A percentile compares a stretch with the other conserved stretches of the same genome.
Evolutionary conservation across 2,797 vertebrate species (phyloP).

Genomic region (Glossophaga mutica): DNA sequence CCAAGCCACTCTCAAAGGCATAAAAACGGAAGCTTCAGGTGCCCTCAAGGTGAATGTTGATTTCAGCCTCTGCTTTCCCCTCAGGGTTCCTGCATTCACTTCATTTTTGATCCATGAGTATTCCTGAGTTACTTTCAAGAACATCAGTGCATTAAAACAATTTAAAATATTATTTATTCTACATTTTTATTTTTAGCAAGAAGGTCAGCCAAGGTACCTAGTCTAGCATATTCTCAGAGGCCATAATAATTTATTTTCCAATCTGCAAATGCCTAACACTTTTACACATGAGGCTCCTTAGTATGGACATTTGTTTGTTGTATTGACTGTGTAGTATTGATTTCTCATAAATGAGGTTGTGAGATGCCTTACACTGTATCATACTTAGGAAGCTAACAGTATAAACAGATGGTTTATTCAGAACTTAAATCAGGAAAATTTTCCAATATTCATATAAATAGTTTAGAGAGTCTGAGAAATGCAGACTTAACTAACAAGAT

Average conservation of each 20-base stretch:
- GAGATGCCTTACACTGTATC: neutral
- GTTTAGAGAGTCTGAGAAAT: slow-evolving; percentile 2
- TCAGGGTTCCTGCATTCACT: neutral
- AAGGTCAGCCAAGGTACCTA: neutral
- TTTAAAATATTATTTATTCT: neutral
- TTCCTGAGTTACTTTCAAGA: neutral
- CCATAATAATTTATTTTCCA: neutral
- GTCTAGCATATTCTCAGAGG: neutral
- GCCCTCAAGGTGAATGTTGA: neutral
- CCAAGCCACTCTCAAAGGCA: neutral
- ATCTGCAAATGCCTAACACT: neutral
- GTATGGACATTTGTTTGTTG: neutral
- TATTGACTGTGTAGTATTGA: neutral
- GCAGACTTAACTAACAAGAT: neutral
- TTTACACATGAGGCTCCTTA: neutral
- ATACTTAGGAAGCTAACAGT: neutral
- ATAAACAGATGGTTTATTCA: slow-evolving; percentile 21
- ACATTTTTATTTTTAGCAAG: slow-evolving; percentile 11
- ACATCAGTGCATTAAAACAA: neutral
- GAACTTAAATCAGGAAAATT: neutral
- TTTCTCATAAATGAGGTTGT: slow-evolving; percentile 20
- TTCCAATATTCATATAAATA: slow-evolving; percentile 15
- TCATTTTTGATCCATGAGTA: neutral
- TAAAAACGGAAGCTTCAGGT: neutral
- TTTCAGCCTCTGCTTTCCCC: neutral